Conservation (phyloP, 2,888 invertebrate species). For the Archips xylosteana region DNA sequence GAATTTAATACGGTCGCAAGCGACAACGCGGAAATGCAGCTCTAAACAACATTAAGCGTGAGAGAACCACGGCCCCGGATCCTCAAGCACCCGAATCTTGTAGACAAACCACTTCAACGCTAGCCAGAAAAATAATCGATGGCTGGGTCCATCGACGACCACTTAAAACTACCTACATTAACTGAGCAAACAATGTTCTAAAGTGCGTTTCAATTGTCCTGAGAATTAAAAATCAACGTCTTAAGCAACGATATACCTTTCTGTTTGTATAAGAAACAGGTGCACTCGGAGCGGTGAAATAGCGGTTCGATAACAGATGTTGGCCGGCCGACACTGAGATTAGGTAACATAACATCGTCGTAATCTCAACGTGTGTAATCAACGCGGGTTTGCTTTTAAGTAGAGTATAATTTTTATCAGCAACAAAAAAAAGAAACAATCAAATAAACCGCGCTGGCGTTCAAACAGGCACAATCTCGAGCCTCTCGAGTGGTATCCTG, state of each 20-base stretch:
- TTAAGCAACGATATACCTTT: slow-evolving; percentile 44
- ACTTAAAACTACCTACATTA: slow-evolving; percentile 67
- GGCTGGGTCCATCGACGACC: slow-evolving; percentile 58
- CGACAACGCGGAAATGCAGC: slow-evolving; percentile 67
- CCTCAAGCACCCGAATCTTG: slow-evolving; percentile 65
- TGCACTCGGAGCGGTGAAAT: slow-evolving; percentile 76
- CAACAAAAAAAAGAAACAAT: slow-evolving; percentile 57
- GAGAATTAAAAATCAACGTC: slow-evolving; percentile 57
- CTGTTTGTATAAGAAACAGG: slow-evolving; percentile 74
- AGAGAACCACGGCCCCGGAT: slow-evolving; percentile 62
- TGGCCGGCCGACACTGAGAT: slow-evolving; percentile 72
- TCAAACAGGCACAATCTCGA: slow-evolving; percentile 71
- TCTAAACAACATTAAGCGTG: slow-evolving; percentile 59
- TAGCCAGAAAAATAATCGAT: slow-evolving; percentile 53
- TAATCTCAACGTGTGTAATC: slow-evolving; percentile 38
- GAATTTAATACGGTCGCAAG: slow-evolving; percentile 56
- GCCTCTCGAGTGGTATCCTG: slow-evolving; percentile 71
- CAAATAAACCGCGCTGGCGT: slow-evolving; percentile 57
- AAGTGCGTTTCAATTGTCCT: slow-evolving; percentile 51
- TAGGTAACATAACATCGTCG: slow-evolving; percentile 62
- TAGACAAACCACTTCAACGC: slow-evolving; percentile 70
- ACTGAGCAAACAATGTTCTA: slow-evolving; percentile 66
- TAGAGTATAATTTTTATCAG: slow-evolving; percentile 39
- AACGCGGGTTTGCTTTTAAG: slow-evolving; percentile 37
- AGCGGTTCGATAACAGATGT: slow-evolving; percentile 80